Evolutionary conservation across 2,888 invertebrate genomes (phyloP), one percentile per base, ranked within the genome.

Genomic region (Apodemia duryi): DNA sequence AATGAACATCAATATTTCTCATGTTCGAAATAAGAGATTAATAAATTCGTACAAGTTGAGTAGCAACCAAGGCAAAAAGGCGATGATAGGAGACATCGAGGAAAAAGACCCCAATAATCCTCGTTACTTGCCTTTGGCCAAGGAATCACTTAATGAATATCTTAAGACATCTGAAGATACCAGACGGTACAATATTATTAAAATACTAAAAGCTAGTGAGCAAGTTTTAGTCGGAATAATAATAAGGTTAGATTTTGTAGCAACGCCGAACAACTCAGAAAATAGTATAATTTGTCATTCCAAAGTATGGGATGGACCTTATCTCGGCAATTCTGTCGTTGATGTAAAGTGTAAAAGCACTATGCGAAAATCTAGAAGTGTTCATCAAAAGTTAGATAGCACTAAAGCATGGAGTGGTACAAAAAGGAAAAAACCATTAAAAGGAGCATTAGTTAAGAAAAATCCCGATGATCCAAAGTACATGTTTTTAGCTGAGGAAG

Each of bases 281-380:
- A 51, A 65, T 2, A 29, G 35, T 29, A 21, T 63, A 51, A 63
- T 29, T 13, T 94, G 94, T 72, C 71, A 84, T 35, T 77, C 94
- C 51, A 72, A 79, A 63, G 84, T 93, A 54, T 93, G 92, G 93
- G 84, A 90, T 51, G 85, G 83, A 60, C 88, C 92, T 5, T 94
- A 94, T 94, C 43, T 91, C 11, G 81, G 84, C 46, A 69, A 69
- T 2, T 83, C 84, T 61, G 78, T 83, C n/a, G 79, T 83, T 66
- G 72, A 78, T 49, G 81, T 90, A 1, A 73, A 74, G 21, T 86
- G 91, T 69, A 74, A 77, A 6, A 1, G 28, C 21, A 52, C 2
- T 52, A 2, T 28, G 1, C 28, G 21, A 52, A 52, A 21, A 28
- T 52, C 28, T 52, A 52, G 28, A 52, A 28, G 21, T 52, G 28